A percentile compares a stretch with the other conserved stretches of the same genome.
phyloP scores from a whole-genome alignment of 2,113 vertebrate genomes.

The Ciconia maguari region DNA sequence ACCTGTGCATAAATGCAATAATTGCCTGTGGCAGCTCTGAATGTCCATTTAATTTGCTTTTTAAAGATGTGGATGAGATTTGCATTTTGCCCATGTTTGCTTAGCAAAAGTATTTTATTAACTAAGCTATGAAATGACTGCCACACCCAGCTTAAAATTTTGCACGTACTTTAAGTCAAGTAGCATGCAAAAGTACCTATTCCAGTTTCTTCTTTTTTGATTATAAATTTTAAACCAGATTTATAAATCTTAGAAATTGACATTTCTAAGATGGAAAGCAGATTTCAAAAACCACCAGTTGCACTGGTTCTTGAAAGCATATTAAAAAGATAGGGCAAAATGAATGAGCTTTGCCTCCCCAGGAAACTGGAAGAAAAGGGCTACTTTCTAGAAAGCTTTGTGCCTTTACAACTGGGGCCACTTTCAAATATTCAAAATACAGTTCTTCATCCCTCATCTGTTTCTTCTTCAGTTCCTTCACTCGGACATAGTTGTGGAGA shows the following conservation, averaged over 20 bases:
- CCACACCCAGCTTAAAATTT: background rate
- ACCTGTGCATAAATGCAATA: background rate
- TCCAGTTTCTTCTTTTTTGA: background rate
- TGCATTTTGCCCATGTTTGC: background rate
- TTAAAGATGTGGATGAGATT: background rate
- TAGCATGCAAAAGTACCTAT: background rate
- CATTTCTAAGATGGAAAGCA: background rate
- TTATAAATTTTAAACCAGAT: background rate
- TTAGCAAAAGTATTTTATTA: background rate
- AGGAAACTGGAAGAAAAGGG: background rate
- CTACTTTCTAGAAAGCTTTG: background rate
- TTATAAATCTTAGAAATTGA: background rate
- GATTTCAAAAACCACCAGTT: background rate
- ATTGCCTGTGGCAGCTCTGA: background rate
- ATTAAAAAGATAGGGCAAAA: background rate
- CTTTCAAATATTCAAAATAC: slow-evolving; percentile 27
- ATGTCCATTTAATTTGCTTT: background rate
- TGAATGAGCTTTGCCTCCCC: background rate
- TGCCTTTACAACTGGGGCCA: background rate
- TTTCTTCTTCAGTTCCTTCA: slow-evolving; percentile 52
- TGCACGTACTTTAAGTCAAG: background rate
- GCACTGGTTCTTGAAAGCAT: background rate
- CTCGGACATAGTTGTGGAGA: slow-evolving; percentile 61
- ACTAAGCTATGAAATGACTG: background rate
- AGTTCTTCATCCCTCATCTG: slow-evolving; percentile 18